Evolutionary conservation across 2,113 vertebrate species (phyloP).

Genomic region (Thymallus thymallus): DNA sequence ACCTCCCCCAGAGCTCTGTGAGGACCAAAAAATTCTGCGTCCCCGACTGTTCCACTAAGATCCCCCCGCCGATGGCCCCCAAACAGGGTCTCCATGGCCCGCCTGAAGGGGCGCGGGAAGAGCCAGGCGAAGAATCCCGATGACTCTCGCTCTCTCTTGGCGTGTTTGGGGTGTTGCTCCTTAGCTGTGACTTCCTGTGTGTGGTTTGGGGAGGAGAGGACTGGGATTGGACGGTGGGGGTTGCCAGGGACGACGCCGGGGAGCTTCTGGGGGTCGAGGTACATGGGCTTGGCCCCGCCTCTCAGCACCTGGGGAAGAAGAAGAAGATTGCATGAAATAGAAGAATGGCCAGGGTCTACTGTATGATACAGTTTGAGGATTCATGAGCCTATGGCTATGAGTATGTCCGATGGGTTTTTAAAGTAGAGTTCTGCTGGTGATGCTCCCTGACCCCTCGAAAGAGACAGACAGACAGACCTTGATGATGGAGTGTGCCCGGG

Average conservation of each 20-base stretch:
- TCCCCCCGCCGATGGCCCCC: slow-evolving; percentile 53
- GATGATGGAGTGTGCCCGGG: slow-evolving; percentile 60
- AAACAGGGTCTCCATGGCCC: slow-evolving; percentile 65
- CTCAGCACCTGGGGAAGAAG: slow-evolving; percentile 59
- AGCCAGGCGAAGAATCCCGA: slow-evolving; percentile 61
- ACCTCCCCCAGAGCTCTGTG: slow-evolving; percentile 60
- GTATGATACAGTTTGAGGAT: neutral
- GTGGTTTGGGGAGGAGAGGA: slow-evolving; percentile 68
- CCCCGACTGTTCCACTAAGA: slow-evolving; percentile 41
- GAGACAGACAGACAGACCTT: slow-evolving; percentile 54
- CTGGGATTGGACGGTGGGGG: slow-evolving; percentile 72
- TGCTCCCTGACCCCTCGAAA: too few species aligned
- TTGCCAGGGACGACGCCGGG: slow-evolving; percentile 74
- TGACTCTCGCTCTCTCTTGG: slow-evolving; percentile 25
- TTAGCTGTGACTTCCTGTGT: slow-evolving; percentile 35
- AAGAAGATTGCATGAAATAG: neutral
- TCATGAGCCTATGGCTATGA: too few species aligned
- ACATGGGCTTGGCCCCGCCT: slow-evolving; percentile 67
- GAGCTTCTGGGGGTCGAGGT: slow-evolving; percentile 72
- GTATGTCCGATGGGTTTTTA: too few species aligned
- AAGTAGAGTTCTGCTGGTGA: too few species aligned
- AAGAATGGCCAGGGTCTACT: neutral
- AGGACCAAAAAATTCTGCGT: slow-evolving; percentile 62
- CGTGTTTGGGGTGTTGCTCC: slow-evolving; percentile 22
- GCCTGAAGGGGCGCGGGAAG: slow-evolving; percentile 62